Conservation (phyloP, 2,888 invertebrate species). For the Eupithecia dodoneata region DNA sequence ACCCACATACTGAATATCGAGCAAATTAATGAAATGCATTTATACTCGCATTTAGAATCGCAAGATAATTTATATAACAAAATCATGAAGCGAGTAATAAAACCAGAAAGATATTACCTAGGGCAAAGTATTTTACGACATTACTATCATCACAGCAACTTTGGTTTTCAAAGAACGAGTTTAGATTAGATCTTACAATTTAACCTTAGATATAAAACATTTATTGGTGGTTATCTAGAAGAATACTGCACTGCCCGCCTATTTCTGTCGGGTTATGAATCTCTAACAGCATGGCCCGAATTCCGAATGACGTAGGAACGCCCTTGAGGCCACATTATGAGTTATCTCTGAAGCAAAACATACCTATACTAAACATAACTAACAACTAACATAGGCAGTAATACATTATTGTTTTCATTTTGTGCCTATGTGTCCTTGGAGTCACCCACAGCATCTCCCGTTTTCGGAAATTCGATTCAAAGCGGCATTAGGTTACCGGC, state of each 20-base stretch:
- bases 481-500: not conserved
- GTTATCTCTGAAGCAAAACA: conserved; percentile 7
- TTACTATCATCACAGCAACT: no score
- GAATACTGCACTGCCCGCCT: conserved; percentile 14
- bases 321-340: conserved; percentile 23
- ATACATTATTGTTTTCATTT: not conserved
- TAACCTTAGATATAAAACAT: not conserved
- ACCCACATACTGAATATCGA: no score
- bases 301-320: conserved; percentile 20
- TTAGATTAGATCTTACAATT: no score
- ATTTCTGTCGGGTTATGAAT: conserved; percentile 27
- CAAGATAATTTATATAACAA: no score
- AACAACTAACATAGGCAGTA: not conserved
- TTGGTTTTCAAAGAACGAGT: no score
- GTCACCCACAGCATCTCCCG: not conserved
- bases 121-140: no score
- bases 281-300: conserved; percentile 26
- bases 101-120: no score
- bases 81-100: no score
- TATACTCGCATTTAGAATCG: no score
- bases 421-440: not conserved
- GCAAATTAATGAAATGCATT: no score
- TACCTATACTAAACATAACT: not conserved
- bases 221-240: not conserved
- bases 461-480: not conserved